A percentile compares a stretch with the other conserved stretches of the same genome.
These are phyloP conservation scores for Eurystomus glaucurus DNA, from an alignment of 2,797 vertebrate genomes.

Conservation along the genomic window DNA sequence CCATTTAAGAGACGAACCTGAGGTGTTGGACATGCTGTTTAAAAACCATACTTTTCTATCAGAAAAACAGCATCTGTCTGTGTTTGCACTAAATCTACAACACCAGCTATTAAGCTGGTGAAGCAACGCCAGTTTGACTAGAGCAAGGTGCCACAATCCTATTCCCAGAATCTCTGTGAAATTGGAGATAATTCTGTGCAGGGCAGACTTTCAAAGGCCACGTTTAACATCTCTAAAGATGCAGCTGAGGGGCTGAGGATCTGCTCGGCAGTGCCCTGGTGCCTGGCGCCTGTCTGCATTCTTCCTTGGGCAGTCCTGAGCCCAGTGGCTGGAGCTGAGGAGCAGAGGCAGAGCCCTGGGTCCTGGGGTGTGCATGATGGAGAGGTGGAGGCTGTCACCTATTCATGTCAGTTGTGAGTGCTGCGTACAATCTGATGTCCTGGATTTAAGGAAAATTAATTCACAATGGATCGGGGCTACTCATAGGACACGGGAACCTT, in stretches of 20 bases:
- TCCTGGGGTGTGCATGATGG: background rate
- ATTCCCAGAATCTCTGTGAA: conserved; percentile 15
- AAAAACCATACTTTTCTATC: background rate
- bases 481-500: fast-evolving
- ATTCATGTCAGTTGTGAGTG: background rate
- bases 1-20: background rate
- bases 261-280: conserved; percentile 19
- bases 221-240: conserved; percentile 65
- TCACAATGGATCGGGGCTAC: background rate
- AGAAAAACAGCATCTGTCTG: background rate
- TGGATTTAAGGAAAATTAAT: background rate
- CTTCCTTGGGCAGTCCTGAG: conserved; percentile 9
- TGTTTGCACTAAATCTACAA: background rate
- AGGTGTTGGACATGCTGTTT: background rate
- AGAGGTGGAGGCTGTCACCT: background rate
- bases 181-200: background rate
- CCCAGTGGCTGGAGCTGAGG: background rate
- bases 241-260: background rate
- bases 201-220: conserved; percentile 5
- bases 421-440: background rate
- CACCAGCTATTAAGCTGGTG: fast-evolving
- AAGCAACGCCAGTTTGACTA: background rate
- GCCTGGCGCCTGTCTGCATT: conserved; percentile 77
- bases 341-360: background rate
- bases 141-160: background rate